Evolutionary conservation across 2,888 invertebrate genomes (phyloP), one percentile per base, ranked within the genome.

Genomic region (Buathra laborator): DNA sequence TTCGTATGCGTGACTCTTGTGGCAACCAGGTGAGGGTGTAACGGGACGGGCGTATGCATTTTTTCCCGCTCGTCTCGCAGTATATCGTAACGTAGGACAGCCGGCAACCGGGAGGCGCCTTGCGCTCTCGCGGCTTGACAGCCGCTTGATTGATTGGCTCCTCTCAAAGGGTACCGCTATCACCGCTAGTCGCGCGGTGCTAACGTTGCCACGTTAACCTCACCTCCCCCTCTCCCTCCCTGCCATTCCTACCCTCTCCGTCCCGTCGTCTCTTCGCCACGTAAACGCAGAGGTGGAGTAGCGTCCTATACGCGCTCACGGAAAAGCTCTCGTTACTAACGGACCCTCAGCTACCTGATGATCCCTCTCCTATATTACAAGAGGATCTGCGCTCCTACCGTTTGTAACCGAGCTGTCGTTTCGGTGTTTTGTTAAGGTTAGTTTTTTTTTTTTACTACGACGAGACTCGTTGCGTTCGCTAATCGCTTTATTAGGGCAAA

Each of bases 101-200:
- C 76, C 79, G 77, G 72, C 68, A 51, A 74, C 64, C 59, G 14
- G 56, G 59, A 72, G 59, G 53, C 56, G 82, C 68, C 80, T 87
- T 68, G 83, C 74, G 51, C 79, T 53, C 76, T 62, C 79, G 81
- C 67, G 53, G 77, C 68, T 66, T 88, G 91, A 91, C 91, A 91
- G 89, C 87, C 85, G 78, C 82, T 86, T 91, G 91, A 91, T 90
- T 89, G 91, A 91, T 91, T 85, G 87, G 88, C 75, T 82, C 81
- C 66, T 80, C 86, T 90, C 90, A 91, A 91, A 91, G 89, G 77
- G 85, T 72, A 84, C 91, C 91, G 91, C 91, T 91, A 90, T 90
- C 91, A 87, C 76, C 87, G 86, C 86, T 72, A 81, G 75, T 82
- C 85, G 67, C 62, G 78, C 83, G 68, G 56, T 85, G 80, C 83